phyloP scores from a whole-genome alignment of 1,140 invertebrate species.

The Gryllus bimaculatus region DNA sequence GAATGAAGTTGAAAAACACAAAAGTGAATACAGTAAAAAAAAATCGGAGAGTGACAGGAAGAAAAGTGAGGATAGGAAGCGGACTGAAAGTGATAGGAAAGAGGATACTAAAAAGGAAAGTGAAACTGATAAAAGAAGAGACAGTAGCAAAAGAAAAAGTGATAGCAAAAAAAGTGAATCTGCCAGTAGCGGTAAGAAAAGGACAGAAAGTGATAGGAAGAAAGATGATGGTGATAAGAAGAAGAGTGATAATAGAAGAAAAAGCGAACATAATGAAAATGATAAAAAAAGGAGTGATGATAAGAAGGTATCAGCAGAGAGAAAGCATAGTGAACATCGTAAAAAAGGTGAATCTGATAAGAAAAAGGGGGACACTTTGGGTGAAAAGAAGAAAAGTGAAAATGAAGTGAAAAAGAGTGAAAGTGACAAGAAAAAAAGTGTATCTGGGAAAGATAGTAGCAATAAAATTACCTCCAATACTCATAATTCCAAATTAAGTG shows the following conservation, averaged over 20 bases:
- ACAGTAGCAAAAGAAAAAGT: slow-evolving; percentile 8
- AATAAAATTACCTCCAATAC: background rate
- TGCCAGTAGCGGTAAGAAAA: background rate
- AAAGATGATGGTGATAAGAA: slow-evolving; percentile 19
- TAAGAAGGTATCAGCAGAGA: slow-evolving; percentile 6
- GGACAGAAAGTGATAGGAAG: slow-evolving; percentile 9
- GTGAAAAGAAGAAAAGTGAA: slow-evolving; percentile 27
- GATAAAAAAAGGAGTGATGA: slow-evolving; percentile 17
- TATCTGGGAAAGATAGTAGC: background rate
- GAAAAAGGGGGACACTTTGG: slow-evolving; percentile 25
- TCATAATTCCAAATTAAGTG: background rate
- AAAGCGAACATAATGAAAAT: background rate
- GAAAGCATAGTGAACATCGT: slow-evolving; percentile 21
- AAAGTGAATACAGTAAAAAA: background rate
- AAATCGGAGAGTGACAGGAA: background rate
- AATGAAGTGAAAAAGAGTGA: slow-evolving; percentile 21
- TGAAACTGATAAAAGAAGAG: background rate
- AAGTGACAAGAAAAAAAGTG: slow-evolving; percentile 18
- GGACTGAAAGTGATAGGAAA: background rate
- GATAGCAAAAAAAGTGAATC: slow-evolving; percentile 11
- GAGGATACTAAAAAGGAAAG: background rate
- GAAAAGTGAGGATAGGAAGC: background rate
- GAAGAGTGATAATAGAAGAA: background rate
- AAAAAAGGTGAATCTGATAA: slow-evolving; percentile 17
- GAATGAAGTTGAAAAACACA: too few relatives aligned